Base-by-base conservation (phyloP, 2,797 vertebrate species). In the Helarctos malayanus region DNA sequence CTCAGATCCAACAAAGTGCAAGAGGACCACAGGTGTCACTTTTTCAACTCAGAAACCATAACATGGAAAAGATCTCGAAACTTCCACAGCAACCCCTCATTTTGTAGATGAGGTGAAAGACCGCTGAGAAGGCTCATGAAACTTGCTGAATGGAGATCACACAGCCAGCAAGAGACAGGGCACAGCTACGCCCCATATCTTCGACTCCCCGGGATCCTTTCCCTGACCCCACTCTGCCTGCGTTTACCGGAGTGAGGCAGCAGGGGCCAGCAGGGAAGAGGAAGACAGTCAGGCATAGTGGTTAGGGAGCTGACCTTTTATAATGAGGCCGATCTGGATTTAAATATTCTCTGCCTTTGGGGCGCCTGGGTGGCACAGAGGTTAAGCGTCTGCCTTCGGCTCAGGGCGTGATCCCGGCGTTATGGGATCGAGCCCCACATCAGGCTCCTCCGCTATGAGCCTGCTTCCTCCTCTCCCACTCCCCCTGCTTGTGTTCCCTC, bases 231-330 rank as follows among this genome's bases (percentile, higher is more conserved):
- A 11, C 7, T 4, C 23, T 1, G 19, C 65, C 15, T 2, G 15
- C 3, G 6, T 10, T 9, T 19, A 73, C 27, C 57, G 2, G 52
- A 54, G 23, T 1, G 6, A 29, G 41, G 61, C 19, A 32, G 3
- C 0, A 3, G 3, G 16, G 45, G 23, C 7, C 0, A 0, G 38
- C 11, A 1, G 0, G 15, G 29, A 35, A 49, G 54, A 56, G 38
- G 56, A n/a, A 84, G 68, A 10, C 6, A 16, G 61, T 1, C 3
- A n/a, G 0, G 6, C 4, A 8, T 14, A 14, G 5, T 1, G 18
- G 16, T 32, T 19, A 21, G 23, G 45, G 45, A 21, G 35, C 0
- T 12, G 14, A 52, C 15, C 69, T 91, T 61, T 21, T 41, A 23
- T 3, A 2, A 18, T 0, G 11, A 35, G 21, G 8, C 6, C 7